Conservation (phyloP, 2,797 vertebrate species). For the Anas acuta region DNA sequence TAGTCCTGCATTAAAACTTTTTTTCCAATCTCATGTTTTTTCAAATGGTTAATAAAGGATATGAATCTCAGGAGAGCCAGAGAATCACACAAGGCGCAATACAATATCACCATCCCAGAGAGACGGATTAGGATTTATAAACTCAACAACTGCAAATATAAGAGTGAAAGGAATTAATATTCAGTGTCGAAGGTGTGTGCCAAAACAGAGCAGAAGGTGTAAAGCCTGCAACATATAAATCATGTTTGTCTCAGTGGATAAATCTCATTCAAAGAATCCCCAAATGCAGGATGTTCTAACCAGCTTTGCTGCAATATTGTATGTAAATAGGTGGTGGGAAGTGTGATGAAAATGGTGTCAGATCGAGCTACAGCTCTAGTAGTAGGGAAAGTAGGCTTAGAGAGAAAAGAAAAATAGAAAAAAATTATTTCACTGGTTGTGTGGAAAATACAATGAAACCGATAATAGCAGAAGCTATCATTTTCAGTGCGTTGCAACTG, state of each 20-base stretch:
- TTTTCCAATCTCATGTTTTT: conserved; percentile 15
- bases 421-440: background rate
- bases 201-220: background rate
- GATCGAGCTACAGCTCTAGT: background rate
- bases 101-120: background rate
- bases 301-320: background rate
- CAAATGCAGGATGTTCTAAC: background rate
- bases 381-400: background rate
- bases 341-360: background rate
- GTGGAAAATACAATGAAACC: background rate
- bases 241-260: background rate
- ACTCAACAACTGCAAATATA: conserved; percentile 16
- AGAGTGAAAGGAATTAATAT: conserved; percentile 12
- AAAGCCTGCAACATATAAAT: background rate
- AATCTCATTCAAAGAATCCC: background rate
- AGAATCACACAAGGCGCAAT: background rate
- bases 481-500: background rate
- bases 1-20: conserved; percentile 3
- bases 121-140: conserved; percentile 51
- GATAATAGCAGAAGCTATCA: background rate
- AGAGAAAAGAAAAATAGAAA: background rate
- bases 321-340: background rate
- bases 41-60: conserved; percentile 12
- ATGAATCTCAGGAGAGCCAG: background rate
- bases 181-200: background rate